A percentile compares a stretch with the other conserved stretches of the same genome.
phyloP scores from a whole-genome alignment of 2,113 vertebrate genomes.

The Collichthys lucidus region DNA sequence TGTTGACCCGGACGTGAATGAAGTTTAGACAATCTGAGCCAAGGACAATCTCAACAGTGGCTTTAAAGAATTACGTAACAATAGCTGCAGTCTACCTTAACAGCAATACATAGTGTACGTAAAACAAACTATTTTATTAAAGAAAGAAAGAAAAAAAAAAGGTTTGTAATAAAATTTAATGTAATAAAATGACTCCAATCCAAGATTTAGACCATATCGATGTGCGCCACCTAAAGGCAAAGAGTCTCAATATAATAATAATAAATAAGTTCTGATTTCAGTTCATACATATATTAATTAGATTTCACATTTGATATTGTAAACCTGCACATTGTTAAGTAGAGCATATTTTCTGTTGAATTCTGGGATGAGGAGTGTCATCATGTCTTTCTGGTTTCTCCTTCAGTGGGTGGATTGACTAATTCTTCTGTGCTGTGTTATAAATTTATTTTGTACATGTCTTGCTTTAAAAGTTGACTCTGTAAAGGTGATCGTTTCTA shows the following conservation, averaged over 20 bases:
- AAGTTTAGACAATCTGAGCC: conserved; percentile 17
- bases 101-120: background rate
- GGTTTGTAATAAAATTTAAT: no score
- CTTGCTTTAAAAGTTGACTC: no score
- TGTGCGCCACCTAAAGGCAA: background rate
- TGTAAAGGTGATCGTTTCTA: no score
- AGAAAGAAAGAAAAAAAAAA: no score
- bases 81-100: background rate
- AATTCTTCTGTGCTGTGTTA: background rate
- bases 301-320: background rate
- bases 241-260: background rate
- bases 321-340: background rate
- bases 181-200: background rate
- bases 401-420: background rate
- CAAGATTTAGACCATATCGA: background rate
- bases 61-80: conserved; percentile 1
- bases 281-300: no score
- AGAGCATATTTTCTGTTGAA: no score
- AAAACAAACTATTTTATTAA: background rate
- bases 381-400: background rate
- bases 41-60: background rate
- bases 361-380: background rate
- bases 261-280: no score
- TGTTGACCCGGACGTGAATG: conserved; percentile 33
- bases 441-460: no score